A percentile compares a stretch with the other conserved stretches of the same genome.
Conservation (phyloP, 2,888 invertebrate species). For the Amiota minor region DNA sequence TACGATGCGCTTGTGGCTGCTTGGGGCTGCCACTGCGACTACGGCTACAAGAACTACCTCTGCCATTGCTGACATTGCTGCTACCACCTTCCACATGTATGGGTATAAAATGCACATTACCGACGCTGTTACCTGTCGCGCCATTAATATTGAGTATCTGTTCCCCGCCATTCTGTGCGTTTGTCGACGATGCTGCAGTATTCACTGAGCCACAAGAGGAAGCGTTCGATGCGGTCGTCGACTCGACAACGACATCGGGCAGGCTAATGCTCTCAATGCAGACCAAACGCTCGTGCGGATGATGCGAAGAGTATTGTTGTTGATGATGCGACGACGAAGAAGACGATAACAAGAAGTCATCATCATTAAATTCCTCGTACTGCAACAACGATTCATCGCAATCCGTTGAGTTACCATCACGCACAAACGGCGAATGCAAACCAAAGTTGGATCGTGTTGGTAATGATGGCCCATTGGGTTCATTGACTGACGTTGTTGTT, state of each 20-base stretch:
- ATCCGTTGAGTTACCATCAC: slow-evolving; percentile 71
- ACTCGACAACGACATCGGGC: slow-evolving; percentile 73
- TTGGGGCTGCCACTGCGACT: slow-evolving; percentile 60
- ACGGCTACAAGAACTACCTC: slow-evolving; percentile 36
- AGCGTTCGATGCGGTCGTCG: slow-evolving; percentile 58
- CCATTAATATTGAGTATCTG: slow-evolving; percentile 72
- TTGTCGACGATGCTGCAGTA: slow-evolving; percentile 22
- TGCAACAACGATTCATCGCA: slow-evolving; percentile 70
- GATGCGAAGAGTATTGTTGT: background rate
- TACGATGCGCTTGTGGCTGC: slow-evolving; percentile 54
- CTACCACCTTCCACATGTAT: slow-evolving; percentile 65
- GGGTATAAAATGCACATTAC: slow-evolving; percentile 71
- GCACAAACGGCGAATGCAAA: slow-evolving; percentile 58
- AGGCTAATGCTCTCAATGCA: slow-evolving; percentile 73
- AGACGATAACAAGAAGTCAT: slow-evolving; percentile 21
- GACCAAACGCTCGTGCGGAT: slow-evolving; percentile 64
- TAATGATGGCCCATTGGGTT: slow-evolving; percentile 29
- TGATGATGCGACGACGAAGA: slow-evolving; percentile 40
- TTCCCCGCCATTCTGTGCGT: slow-evolving; percentile 44
- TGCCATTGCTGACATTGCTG: background rate
- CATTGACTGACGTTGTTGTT: slow-evolving; percentile 27
- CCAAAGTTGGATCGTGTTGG: slow-evolving; percentile 16
- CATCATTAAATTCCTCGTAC: slow-evolving; percentile 68
- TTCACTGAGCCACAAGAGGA: slow-evolving; percentile 22
- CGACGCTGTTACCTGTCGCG: slow-evolving; percentile 67